Conservation (phyloP, 2,113 vertebrate genomes). For the Myiozetetes cayanensis region DNA sequence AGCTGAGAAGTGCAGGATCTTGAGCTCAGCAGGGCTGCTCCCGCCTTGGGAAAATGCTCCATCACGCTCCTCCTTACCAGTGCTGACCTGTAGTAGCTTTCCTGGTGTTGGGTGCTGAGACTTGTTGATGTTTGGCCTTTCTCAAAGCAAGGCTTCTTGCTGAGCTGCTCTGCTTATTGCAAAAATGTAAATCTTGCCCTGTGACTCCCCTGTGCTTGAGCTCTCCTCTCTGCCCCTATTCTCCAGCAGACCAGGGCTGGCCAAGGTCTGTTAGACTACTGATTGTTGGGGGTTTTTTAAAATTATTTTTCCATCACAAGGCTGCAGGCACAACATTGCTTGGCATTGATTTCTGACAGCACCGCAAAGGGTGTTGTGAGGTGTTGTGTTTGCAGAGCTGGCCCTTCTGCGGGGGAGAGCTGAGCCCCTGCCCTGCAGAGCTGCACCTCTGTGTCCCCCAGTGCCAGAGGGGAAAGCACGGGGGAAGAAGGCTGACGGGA, state of each 20-base stretch:
- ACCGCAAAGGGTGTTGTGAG: accelerated
- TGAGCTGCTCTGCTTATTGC: background rate
- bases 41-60: background rate
- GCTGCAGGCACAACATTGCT: background rate
- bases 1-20: background rate
- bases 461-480: background rate
- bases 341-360: background rate
- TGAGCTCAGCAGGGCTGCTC: background rate
- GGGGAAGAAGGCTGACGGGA: background rate
- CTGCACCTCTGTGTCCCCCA: background rate
- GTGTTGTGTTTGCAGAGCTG: background rate
- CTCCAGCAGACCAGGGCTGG: background rate
- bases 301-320: background rate
- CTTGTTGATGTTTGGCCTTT: background rate
- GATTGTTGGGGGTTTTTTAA: background rate
- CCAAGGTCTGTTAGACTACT: background rate
- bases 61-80: background rate
- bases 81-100: background rate
- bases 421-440: background rate
- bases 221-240: background rate
- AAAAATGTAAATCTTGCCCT: background rate
- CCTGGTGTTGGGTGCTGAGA: background rate
- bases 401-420: background rate
- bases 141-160: background rate
- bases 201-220: background rate